Conservation (phyloP, 2,888 invertebrate genomes). For the Mechanitis messenoides region DNA sequence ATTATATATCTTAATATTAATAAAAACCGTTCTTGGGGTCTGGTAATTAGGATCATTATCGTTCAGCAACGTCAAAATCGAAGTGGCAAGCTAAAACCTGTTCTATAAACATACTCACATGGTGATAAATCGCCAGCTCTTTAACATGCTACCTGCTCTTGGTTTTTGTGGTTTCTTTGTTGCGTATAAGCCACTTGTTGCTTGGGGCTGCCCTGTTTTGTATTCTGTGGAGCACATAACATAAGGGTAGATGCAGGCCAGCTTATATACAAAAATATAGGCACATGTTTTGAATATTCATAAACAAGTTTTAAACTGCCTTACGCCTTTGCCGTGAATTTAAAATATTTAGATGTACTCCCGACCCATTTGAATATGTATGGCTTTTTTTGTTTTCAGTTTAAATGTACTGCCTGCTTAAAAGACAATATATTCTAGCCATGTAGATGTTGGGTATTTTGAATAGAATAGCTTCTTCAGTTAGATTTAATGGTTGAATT, state of each 20-base stretch:
- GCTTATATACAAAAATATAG: conserved; percentile 30
- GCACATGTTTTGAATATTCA: conserved; percentile 26
- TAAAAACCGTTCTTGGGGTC: conserved; percentile 27
- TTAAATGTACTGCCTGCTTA: background rate
- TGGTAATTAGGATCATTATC: conserved; percentile 50
- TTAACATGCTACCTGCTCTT: conserved; percentile 60
- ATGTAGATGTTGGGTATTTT: conserved; percentile 2
- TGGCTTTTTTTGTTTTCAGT: conserved; percentile 4
- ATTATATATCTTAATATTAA: conserved; percentile 21
- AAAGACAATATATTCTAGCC: background rate
- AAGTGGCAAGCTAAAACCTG: conserved; percentile 54
- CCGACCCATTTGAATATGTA: conserved; percentile 9
- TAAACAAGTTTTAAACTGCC: conserved; percentile 22
- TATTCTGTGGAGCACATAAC: conserved; percentile 42
- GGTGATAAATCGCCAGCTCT: conserved; percentile 58
- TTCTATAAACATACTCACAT: conserved; percentile 53
- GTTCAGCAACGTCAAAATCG: conserved; percentile 39
- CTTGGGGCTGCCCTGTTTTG: conserved; percentile 58
- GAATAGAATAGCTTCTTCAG: background rate
- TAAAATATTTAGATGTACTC: conserved; percentile 5
- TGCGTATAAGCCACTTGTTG: conserved; percentile 72
- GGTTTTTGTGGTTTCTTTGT: conserved; percentile 67
- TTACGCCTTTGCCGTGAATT: conserved; percentile 9
- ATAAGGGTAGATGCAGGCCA: conserved; percentile 30
- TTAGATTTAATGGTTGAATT: background rate